phyloP scores from a whole-genome alignment of 2,797 vertebrate genomes.

The Notolabrus celidotus region DNA sequence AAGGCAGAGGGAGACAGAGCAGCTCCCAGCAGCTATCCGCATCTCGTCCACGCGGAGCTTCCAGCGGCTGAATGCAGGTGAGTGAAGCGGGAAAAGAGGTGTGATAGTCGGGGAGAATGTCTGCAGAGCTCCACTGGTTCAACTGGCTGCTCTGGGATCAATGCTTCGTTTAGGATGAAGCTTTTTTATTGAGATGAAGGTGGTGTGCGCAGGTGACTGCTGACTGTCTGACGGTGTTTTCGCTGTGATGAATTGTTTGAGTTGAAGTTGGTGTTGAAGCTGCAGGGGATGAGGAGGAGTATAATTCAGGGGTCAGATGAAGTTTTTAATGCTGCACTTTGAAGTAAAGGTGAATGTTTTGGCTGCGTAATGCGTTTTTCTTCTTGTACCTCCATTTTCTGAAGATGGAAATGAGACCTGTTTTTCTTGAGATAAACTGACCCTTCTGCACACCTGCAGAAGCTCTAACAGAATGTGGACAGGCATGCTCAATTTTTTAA shows the following conservation, averaged over 20 bases:
- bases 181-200: neutral
- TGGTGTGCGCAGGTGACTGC: neutral
- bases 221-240: neutral
- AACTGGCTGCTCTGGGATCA: neutral
- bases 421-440: too few relatives aligned
- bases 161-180: neutral
- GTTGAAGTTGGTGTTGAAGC: slow-evolving; percentile 3
- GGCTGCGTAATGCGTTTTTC: too few relatives aligned
- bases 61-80: slow-evolving; percentile 36
- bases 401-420: too few relatives aligned
- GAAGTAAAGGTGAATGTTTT: neutral
- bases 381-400: too few relatives aligned
- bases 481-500: too few relatives aligned
- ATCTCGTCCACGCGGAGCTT: slow-evolving; percentile 17
- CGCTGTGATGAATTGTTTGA: neutral
- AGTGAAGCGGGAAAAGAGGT: slow-evolving; percentile 14
- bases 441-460: too few relatives aligned
- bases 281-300: neutral
- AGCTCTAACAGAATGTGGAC: too few relatives aligned
- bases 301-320: too few relatives aligned
- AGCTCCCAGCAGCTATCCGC: slow-evolving; percentile 4
- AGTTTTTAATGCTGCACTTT: neutral
- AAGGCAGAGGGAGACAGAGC: neutral
- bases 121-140: neutral
- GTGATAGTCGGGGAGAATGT: neutral